Evolutionary conservation across 2,797 vertebrate genomes (phyloP).

Genomic region (Enteromius argenteus): DNA sequence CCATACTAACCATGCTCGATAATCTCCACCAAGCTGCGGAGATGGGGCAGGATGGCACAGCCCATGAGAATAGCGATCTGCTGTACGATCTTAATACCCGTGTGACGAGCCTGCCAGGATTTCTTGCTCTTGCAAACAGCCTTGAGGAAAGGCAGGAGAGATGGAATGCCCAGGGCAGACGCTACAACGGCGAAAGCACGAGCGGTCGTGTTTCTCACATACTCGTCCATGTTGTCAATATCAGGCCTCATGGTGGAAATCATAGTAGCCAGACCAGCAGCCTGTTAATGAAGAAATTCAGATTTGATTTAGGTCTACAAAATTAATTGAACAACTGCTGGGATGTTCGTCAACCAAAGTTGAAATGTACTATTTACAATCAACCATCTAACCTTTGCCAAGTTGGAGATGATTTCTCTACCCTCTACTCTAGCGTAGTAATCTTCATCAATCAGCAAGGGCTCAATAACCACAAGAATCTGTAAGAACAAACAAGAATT

Average conservation of each 20-base stretch:
- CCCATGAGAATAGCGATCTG: conserved; percentile 99
- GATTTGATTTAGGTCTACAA: background rate
- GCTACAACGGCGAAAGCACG: conserved; percentile 98
- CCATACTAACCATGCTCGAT: conserved; percentile 93
- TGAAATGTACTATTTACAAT: background rate
- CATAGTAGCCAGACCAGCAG: conserved; percentile 99
- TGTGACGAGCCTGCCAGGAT: conserved; percentile 98
- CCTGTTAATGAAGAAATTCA: conserved; percentile 73
- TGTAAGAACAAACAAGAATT: conserved; percentile 58
- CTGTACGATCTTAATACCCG: conserved; percentile 99
- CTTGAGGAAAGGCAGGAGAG: conserved; percentile 97
- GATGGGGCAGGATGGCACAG: conserved; percentile 96
- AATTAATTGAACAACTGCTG: background rate
- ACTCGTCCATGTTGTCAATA: conserved; percentile 99
- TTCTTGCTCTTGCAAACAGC: conserved; percentile 99
- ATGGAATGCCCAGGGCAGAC: conserved; percentile 96
- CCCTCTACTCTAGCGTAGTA: conserved; percentile 99
- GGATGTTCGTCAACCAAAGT: no score
- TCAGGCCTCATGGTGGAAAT: conserved; percentile 99
- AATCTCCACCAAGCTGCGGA: conserved; percentile 99
- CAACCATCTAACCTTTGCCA: conserved; percentile 90
- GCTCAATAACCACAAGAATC: conserved; percentile 99
- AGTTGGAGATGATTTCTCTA: conserved; percentile 98
- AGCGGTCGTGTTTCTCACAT: conserved; percentile 97
- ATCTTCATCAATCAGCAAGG: conserved; percentile 97